Evolutionary conservation across 1,140 invertebrate genomes (phyloP).

Genomic region (Bemisia tabaci): DNA sequence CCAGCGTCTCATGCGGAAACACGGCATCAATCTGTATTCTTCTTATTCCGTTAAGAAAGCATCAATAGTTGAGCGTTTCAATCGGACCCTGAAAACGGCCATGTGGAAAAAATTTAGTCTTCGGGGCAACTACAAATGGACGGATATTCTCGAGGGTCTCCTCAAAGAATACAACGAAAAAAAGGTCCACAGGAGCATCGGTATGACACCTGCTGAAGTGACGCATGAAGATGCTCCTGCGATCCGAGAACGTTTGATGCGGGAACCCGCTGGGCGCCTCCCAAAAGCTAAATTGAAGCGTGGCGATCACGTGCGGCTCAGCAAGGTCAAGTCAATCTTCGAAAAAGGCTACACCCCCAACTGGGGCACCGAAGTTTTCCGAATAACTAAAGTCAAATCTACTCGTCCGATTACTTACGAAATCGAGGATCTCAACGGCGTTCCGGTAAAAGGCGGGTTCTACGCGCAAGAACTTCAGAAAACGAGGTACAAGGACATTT

Average conservation of each 20-base stretch:
- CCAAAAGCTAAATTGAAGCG: slow-evolving; percentile 7
- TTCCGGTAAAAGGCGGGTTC: slow-evolving; percentile 9
- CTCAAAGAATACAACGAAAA: slow-evolving; percentile 29
- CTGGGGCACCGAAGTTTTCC: slow-evolving; percentile 12
- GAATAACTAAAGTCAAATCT: slow-evolving; percentile 6
- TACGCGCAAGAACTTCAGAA: slow-evolving; percentile 10
- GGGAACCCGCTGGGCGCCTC: no score
- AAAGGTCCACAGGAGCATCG: slow-evolving; percentile 28
- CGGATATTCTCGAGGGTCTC: slow-evolving; percentile 25
- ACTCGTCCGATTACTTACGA: slow-evolving; percentile 8
- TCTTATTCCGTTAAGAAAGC: slow-evolving; percentile 30
- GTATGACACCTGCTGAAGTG: slow-evolving; percentile 24
- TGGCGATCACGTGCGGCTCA: slow-evolving; percentile 13
- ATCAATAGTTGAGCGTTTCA: slow-evolving; percentile 30
- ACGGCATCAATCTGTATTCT: slow-evolving; percentile 26
- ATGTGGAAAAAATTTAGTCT: slow-evolving; percentile 30
- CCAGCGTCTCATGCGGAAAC: slow-evolving; percentile 23
- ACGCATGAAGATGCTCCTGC: no score
- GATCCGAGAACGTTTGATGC: no score
- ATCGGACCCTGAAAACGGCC: slow-evolving; percentile 28
- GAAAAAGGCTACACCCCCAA: slow-evolving; percentile 14
- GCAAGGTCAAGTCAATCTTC: slow-evolving; percentile 12
- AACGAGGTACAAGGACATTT: slow-evolving; percentile 23
- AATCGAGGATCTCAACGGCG: slow-evolving; percentile 4
- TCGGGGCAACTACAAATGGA: slow-evolving; percentile 24